Base-by-base conservation (phyloP, 2,888 invertebrate genomes). In the Anthoptus insignis region DNA sequence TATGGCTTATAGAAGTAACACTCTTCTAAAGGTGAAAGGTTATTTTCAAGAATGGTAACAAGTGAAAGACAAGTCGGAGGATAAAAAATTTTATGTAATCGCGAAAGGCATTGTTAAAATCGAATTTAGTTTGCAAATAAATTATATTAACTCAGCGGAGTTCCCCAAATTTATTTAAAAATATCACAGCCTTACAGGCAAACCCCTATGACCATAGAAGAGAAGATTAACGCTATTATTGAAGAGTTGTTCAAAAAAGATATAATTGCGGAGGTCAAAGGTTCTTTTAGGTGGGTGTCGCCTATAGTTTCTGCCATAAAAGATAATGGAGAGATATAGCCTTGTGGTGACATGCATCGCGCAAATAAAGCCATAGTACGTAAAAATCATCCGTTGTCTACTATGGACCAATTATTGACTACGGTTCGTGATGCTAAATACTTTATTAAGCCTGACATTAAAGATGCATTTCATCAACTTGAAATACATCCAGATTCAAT, bases 401-500 rank as follows among this genome's bases (percentile, higher is more conserved):
- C 56, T 16, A 56, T 56, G 56, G 42, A 56, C 14, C 24, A 56
- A 19, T 11, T 71, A 14, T n/a, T 71, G 24, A 68, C 73, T 8
- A 69, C 68, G 24, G 37, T 72, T 8, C 19, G 45, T 27, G 56
- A 70, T 16, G 70, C 73, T 2, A 68, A 59, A 45, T 8, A 59
- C 8, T 73, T 74, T 65, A 60, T 64, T 1, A 71, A 68, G 45
- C 16, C 71, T 1, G 73, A 72, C 29, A 59, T 72, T 0, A 68
- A 72, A 34, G 34, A 34, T 13, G 34, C 34, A 1, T 34, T 34
- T 13, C 34, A 34, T 13, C 53, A 54, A 13, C 11, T 56, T 22
- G 56, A 52, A 32, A 71, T 49, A 59, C 72, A 27, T 70, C 64
- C 58, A 14, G 60, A 72, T 27, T 65, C 53, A 0, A 16, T 22